phyloP scores from a whole-genome alignment of 2,888 invertebrate species.

The Plagiodera versicolora region DNA sequence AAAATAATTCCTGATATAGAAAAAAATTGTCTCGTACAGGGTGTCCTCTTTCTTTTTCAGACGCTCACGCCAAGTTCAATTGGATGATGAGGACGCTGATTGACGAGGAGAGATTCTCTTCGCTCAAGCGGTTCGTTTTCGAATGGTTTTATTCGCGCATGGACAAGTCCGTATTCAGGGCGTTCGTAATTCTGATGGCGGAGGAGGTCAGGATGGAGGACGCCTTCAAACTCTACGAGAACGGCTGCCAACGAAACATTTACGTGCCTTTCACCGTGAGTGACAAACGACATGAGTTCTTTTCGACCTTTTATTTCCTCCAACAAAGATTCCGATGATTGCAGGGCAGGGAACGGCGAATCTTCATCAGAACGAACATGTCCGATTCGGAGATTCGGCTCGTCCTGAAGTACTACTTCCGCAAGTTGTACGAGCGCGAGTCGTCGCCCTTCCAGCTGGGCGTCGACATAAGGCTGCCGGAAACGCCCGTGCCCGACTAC shows the following conservation, averaged over 20 bases:
- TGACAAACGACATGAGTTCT: background rate
- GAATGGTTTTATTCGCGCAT: conserved; percentile 28
- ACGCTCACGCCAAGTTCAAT: conserved; percentile 27
- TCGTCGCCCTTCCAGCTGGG: background rate
- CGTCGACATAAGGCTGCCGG: conserved; percentile 17
- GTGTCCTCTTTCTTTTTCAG: conserved; percentile 24
- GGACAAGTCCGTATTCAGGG: conserved; percentile 28
- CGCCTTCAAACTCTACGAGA: conserved; percentile 25
- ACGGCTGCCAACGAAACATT: conserved; percentile 29
- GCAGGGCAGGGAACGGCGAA: conserved; percentile 11
- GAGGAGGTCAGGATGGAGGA: conserved; percentile 12
- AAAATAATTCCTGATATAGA: too few relatives aligned
- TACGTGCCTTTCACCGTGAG: conserved; percentile 27
- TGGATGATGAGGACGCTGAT: conserved; percentile 30
- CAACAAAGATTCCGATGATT: too few relatives aligned
- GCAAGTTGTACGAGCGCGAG: background rate
- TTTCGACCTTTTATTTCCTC: too few relatives aligned
- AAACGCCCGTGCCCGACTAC: background rate
- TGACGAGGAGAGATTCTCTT: conserved; percentile 14
- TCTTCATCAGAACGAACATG: conserved; percentile 16
- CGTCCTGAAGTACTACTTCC: conserved; percentile 12
- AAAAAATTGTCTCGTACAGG: too few relatives aligned
- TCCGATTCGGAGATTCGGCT: conserved; percentile 19
- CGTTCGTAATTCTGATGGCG: conserved; percentile 27
- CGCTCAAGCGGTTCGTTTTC: conserved; percentile 25